These are phyloP conservation scores for Metellina segmentata DNA, from an alignment of 2,888 invertebrate species.

Conservation along the genomic window DNA sequence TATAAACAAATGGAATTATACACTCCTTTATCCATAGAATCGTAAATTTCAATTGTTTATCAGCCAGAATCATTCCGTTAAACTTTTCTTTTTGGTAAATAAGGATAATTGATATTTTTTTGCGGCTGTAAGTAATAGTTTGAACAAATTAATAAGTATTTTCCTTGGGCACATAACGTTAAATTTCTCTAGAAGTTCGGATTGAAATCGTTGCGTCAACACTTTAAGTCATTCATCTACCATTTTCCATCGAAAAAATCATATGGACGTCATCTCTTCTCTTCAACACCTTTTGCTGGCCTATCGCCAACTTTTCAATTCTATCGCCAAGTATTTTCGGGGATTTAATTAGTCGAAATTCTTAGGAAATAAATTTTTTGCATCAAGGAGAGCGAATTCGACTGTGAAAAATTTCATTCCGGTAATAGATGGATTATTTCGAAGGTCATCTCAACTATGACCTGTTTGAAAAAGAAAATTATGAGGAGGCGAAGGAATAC, in stretches of 20 bases:
- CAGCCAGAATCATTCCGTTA: too few species aligned
- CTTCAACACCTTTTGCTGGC: slow-evolving; percentile 42
- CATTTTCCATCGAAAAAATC: slow-evolving; percentile 9
- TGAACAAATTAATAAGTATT: too few species aligned
- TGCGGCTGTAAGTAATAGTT: too few species aligned
- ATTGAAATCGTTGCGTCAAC: background rate
- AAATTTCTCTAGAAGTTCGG: too few species aligned
- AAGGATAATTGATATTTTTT: too few species aligned
- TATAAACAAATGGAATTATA: too few species aligned
- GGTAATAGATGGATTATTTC: background rate
- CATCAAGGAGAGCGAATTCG: background rate
- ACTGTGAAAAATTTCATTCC: background rate
- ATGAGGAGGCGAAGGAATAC: slow-evolving; percentile 49
- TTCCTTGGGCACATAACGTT: too few species aligned
- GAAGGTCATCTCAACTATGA: slow-evolving; percentile 20
- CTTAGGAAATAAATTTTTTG: slow-evolving; percentile 12
- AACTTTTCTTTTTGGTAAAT: too few species aligned
- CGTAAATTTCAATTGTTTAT: too few species aligned
- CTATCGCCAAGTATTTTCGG: background rate
- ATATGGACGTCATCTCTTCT: slow-evolving; percentile 28
- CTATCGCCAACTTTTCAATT: slow-evolving; percentile 49
- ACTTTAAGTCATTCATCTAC: slow-evolving; percentile 48
- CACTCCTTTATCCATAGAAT: too few species aligned
- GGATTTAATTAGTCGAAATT: background rate
- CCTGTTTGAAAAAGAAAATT: background rate